A percentile compares a stretch with the other conserved stretches of the same genome.
Conservation (phyloP, 1,140 invertebrate species). For the Pomacea maculata region DNA sequence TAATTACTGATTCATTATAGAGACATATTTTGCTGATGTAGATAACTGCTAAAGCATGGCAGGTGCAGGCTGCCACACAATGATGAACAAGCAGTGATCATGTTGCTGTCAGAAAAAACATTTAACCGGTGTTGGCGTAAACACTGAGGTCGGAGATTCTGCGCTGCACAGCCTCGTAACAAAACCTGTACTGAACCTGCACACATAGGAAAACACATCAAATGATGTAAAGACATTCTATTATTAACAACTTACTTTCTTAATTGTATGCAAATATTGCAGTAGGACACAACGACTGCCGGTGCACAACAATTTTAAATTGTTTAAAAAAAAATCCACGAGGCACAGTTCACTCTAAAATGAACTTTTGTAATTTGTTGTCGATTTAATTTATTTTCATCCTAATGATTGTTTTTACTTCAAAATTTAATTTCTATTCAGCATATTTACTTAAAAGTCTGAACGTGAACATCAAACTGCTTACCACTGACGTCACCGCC, state of each 20-base stretch:
- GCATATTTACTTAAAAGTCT: no score
- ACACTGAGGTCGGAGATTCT: background rate
- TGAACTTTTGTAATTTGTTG: background rate
- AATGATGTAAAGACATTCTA: background rate
- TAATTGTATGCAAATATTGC: background rate
- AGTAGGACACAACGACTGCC: no score
- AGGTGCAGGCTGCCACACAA: no score
- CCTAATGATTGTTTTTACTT: background rate
- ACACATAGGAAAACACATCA: background rate
- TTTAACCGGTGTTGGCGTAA: conserved; percentile 8
- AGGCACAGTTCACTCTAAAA: background rate
- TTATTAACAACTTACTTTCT: background rate
- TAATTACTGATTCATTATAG: no score
- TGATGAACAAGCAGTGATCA: no score
- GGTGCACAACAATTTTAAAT: background rate
- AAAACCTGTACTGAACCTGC: conserved; percentile 15
- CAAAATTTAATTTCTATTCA: no score
- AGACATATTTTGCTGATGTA: no score
- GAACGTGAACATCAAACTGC: background rate
- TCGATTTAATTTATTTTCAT: no score
- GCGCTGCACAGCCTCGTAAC: conserved; percentile 1
- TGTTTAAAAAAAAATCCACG: background rate
- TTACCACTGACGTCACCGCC: conserved; percentile 15
- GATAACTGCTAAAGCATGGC: no score
- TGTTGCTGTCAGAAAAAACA: no score